phyloP scores from a whole-genome alignment of 2,888 invertebrate species.

The Lottia gigantea region DNA sequence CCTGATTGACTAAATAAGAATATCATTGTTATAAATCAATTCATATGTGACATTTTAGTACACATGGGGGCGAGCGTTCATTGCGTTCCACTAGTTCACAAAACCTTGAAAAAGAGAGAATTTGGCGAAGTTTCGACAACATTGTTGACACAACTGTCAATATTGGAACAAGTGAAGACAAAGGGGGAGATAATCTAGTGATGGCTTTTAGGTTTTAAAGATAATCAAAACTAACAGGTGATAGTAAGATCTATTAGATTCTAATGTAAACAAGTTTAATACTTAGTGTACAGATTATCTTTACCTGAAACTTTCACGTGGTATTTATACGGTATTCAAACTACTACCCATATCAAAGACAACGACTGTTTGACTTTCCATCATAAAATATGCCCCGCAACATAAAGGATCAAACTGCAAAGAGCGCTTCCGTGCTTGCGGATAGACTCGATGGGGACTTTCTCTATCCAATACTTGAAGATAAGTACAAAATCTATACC shows the following conservation, averaged over 20 bases:
- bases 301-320: conserved; percentile 11
- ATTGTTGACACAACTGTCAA: conserved; percentile 13
- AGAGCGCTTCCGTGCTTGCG: neutral
- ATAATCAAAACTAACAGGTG: conserved; percentile 26
- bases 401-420: conserved; percentile 13
- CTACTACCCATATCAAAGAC: conserved; percentile 22
- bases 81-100: too few relatives aligned
- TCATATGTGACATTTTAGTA: too few relatives aligned
- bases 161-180: conserved; percentile 24
- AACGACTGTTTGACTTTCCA: conserved; percentile 7
- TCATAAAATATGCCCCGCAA: neutral
- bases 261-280: conserved; percentile 17
- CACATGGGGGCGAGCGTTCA: too few relatives aligned
- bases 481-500: too few relatives aligned
- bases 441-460: neutral
- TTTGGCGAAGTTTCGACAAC: conserved; percentile 6
- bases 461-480: too few relatives aligned
- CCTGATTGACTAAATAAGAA: too few relatives aligned
- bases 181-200: conserved; percentile 20
- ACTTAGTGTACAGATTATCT: conserved; percentile 15
- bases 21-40: too few relatives aligned
- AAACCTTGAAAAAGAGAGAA: neutral
- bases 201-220: conserved; percentile 17
- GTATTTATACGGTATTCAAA: conserved; percentile 13
- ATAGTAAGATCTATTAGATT: conserved; percentile 16